Evolutionary conservation across 2,888 invertebrate genomes (phyloP), one percentile per base, ranked within the genome.

Genomic region (Drosophila kokeensis): DNA sequence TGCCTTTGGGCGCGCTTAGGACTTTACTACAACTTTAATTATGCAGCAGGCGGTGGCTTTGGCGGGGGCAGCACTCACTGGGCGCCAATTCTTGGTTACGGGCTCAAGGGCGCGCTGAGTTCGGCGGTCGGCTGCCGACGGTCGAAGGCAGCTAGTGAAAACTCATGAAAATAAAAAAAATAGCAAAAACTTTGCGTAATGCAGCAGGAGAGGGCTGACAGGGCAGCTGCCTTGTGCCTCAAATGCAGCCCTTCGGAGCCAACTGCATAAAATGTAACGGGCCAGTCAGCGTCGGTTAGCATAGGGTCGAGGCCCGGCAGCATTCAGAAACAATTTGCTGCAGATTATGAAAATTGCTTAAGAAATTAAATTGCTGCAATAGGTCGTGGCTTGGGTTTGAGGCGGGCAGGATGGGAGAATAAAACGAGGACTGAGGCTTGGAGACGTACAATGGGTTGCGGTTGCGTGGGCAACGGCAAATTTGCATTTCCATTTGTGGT

Each of bases 321-420:
- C 83, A 87, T 90, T 90, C 90, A 90, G 90, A 90, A 90, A 90
- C 91, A 90, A 90, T 90, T 90, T 90, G 91, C 90, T 80, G 79
- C 81, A 90, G 91, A 90, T 90, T 90, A 90, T 90, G 91, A 91
- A 90, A 90, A 90, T 90, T 90, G 91, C 90, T 90, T 83, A 90
- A 91, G 90, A 90, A 91, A 90, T 90, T 90, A 90, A 90, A 90
- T 91, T 90, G 89, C 90, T 73, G 90, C 88, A 89, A 73, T 81
- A 82, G 84, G 69, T 73, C 69, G 66, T 73, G 48, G 73, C 69
- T 50, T 52, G 45, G 69, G 34, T 24, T 32, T 27, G 34, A n/a
- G n/a, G 27, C 34, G 7, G 29, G 10, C 21, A 15, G 21, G 13
- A 13, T 7, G 6, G 2, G 29, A 27, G n/a, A 55, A 38, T n/a